A percentile compares a stretch with the other conserved stretches of the same genome.
Evolutionary conservation across 2,113 vertebrate species (phyloP).

Genomic region (Chascanopsetta lugubris): DNA sequence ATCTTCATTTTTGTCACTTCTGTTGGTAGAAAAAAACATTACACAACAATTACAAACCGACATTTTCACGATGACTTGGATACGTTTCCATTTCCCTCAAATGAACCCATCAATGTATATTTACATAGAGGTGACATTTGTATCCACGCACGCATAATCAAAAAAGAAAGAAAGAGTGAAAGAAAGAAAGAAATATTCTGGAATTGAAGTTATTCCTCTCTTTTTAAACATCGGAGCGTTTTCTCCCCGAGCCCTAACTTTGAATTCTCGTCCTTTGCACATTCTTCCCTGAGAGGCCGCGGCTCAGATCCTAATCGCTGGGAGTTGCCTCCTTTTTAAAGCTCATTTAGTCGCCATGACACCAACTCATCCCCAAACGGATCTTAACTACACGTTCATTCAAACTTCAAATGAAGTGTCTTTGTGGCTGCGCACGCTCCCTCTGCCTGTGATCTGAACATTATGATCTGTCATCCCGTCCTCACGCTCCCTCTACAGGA

Average conservation of each 20-base stretch:
- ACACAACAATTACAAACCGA: no score
- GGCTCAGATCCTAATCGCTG: conserved; percentile 53
- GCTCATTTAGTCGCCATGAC: conserved; percentile 48
- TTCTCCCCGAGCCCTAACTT: conserved; percentile 1
- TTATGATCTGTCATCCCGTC: neutral
- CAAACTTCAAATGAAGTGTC: conserved; percentile 36
- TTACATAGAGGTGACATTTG: no score
- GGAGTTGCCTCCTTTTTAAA: conserved; percentile 60
- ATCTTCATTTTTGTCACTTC: no score
- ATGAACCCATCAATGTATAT: no score
- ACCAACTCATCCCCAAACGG: conserved; percentile 32
- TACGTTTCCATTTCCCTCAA: no score
- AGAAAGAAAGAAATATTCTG: no score
- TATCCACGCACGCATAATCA: neutral
- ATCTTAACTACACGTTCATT: conserved; percentile 41
- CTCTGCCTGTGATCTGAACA: neutral
- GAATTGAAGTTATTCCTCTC: no score
- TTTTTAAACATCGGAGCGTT: no score
- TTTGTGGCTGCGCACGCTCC: neutral
- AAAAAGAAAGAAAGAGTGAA: neutral
- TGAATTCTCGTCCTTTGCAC: neutral
- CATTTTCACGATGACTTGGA: no score
- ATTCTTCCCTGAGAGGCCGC: conserved; percentile 30
- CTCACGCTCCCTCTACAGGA: neutral
- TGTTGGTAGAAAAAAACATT: no score